Percentiles rank a stretch among this genome's conserved stretches.
Conservation (phyloP, 2,113 vertebrate genomes). For the Thunnus maccoyii region DNA sequence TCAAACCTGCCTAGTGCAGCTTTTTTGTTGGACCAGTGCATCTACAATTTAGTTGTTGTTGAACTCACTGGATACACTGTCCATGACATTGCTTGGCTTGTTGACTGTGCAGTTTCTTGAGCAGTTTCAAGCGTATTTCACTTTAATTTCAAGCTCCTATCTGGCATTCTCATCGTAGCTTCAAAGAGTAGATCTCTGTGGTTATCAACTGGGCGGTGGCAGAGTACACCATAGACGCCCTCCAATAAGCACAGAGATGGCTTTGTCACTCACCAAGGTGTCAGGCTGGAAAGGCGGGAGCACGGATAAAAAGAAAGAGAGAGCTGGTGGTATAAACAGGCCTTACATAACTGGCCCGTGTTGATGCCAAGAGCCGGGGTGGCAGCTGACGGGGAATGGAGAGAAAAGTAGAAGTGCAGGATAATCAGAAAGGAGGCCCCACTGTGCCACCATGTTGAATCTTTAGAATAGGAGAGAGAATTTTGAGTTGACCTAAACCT, state of each 20-base stretch:
- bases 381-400: conserved; percentile 58
- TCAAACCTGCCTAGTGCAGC: not conserved
- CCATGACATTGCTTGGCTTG: not conserved
- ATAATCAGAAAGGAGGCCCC: conserved; percentile 56
- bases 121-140: not conserved
- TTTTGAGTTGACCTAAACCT: conserved; percentile 23
- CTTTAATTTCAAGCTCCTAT: conserved; percentile 23
- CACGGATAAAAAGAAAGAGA: conserved; percentile 52
- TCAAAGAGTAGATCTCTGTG: conserved; percentile 55
- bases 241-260: conserved; percentile 51
- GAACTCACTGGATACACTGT: conserved; percentile 7
- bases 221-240: conserved; percentile 18
- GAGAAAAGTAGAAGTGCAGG: conserved; percentile 32
- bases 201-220: conserved; percentile 52
- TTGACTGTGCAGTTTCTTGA: conserved; percentile 4
- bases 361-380: conserved; percentile 79
- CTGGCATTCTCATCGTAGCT: conserved; percentile 14
- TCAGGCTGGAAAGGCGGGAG: conserved; percentile 58
- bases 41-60: not conserved
- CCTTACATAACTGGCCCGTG: conserved; percentile 82
- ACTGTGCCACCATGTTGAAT: conserved; percentile 43
- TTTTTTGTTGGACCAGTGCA: not conserved
- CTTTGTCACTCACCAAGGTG: conserved; percentile 72
- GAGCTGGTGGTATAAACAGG: conserved; percentile 80
- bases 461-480: conserved; percentile 4